Evolutionary conservation across 2,113 vertebrate species (phyloP).

Genomic region (Quiscalus mexicanus): DNA sequence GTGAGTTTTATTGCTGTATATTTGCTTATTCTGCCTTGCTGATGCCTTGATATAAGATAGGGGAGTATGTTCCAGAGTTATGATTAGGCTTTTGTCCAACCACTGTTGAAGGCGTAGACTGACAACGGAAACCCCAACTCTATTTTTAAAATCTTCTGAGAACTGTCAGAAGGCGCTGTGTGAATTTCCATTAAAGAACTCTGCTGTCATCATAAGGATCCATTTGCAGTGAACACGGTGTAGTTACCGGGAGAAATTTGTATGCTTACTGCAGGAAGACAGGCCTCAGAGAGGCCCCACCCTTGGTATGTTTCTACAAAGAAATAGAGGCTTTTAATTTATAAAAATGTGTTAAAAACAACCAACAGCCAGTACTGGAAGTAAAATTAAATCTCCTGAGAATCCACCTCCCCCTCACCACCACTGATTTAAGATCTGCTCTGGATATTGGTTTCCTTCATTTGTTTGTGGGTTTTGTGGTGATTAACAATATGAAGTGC

Average conservation of each 20-base stretch:
- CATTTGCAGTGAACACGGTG: slow-evolving; percentile 64
- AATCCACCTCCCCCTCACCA: background rate
- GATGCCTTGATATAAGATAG: slow-evolving; percentile 48
- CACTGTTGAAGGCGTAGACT: background rate
- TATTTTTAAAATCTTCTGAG: slow-evolving; percentile 81
- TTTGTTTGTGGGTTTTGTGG: background rate
- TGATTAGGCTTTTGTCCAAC: slow-evolving; percentile 34
- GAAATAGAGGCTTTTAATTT: background rate
- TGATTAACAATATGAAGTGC: background rate
- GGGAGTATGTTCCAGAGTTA: slow-evolving; percentile 46
- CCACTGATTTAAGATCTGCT: background rate
- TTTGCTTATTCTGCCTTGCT: slow-evolving; percentile 18
- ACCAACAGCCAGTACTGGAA: background rate
- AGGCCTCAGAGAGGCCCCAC: background rate
- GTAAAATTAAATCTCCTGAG: background rate
- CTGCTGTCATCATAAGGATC: slow-evolving; percentile 70
- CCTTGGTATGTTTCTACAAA: background rate
- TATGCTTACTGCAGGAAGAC: background rate
- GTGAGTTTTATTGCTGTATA: background rate
- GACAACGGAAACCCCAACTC: slow-evolving; percentile 69
- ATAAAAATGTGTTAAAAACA: background rate
- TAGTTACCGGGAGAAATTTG: slow-evolving; percentile 68
- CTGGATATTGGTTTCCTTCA: background rate
- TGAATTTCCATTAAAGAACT: slow-evolving; percentile 81
- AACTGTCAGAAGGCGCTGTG: slow-evolving; percentile 68